phyloP scores from a whole-genome alignment of 2,888 invertebrate genomes.

The Argyresthia goedartella region DNA sequence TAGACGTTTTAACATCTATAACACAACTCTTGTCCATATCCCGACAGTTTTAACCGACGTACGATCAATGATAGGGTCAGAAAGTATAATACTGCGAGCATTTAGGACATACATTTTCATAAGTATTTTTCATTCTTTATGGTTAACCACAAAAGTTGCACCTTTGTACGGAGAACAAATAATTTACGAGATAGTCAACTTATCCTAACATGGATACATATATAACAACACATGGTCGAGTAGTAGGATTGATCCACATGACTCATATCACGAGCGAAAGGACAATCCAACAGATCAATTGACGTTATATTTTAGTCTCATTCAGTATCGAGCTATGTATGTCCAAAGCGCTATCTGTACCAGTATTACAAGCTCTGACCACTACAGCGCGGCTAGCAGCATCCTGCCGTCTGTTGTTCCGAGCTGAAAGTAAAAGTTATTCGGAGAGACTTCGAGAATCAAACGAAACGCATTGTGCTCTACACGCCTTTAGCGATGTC shows the following conservation, averaged over 20 bases:
- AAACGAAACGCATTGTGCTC: constrained; percentile 33
- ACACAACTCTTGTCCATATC: background rate
- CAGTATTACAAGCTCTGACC: constrained; percentile 1
- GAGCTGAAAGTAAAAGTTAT: constrained; percentile 62
- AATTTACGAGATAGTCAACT: too few species aligned
- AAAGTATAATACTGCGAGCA: constrained; percentile 31
- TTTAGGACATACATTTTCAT: background rate
- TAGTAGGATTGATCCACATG: too few species aligned
- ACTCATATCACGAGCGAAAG: too few species aligned
- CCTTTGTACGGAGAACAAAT: too few species aligned
- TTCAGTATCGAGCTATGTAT: background rate
- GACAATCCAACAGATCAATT: too few species aligned
- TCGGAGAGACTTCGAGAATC: constrained; percentile 41
- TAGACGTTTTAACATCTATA: too few species aligned
- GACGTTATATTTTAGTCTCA: background rate
- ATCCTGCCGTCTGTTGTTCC: constrained; percentile 30
- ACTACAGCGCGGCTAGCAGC: constrained; percentile 22
- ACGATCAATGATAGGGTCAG: constrained; percentile 35
- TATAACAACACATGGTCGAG: too few species aligned
- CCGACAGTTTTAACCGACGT: constrained; percentile 39
- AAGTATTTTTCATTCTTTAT: too few species aligned
- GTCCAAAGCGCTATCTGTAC: background rate
- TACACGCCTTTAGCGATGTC: background rate
- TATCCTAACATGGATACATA: too few species aligned
- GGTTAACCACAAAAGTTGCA: too few species aligned